Evolutionary conservation across 2,113 vertebrate species (phyloP), one percentile per base, ranked within the genome.

Genomic region (Donacobius atricapilla): DNA sequence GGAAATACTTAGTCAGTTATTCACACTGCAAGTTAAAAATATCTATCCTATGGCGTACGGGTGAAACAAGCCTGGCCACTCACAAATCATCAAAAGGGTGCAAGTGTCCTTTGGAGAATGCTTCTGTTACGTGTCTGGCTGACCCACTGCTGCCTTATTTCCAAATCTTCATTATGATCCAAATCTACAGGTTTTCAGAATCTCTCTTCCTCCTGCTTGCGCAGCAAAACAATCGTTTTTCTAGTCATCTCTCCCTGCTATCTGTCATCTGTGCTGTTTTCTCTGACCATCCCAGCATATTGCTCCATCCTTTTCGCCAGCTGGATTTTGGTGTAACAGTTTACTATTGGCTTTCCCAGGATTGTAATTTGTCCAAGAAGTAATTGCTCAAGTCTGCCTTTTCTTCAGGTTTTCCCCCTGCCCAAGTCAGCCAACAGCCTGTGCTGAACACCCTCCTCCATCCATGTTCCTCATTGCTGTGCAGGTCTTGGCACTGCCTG

Each of bases 1-100:
- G 93, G 94, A 97, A 97, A 86, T 85, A 70, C 79, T 96, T 96
- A 97, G 88, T 94, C 96, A 93, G 95, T 94, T 94, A 90, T 89
- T 87, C 71, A 91, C 87, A 80, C 53, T 81, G 31, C 33, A 93
- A 80, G 53, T 97, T 96, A 93, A 93, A 96, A 97, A 94, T 70
- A 91, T 35, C 63, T 87, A 39, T 89, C 61, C 71, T 87, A 89
- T 33, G 42, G 87, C 50, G 56, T 80, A 87, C 72, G 65, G n/a
- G 42, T 90, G 90, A 87, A 87, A 90, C 85, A 89, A 94, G 73
- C 85, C 83, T 79, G 42, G 69, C 28, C 79, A 86, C 90, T 81
- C 77, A 77, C 6, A 85, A 51, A 58, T 35, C 61, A 79, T 22
- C 23, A 53, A 27, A 57, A 30, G 7, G 28, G 25, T n/a, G 20